Evolutionary conservation across 2,797 vertebrate species (phyloP).

Genomic region (Morelia viridis): DNA sequence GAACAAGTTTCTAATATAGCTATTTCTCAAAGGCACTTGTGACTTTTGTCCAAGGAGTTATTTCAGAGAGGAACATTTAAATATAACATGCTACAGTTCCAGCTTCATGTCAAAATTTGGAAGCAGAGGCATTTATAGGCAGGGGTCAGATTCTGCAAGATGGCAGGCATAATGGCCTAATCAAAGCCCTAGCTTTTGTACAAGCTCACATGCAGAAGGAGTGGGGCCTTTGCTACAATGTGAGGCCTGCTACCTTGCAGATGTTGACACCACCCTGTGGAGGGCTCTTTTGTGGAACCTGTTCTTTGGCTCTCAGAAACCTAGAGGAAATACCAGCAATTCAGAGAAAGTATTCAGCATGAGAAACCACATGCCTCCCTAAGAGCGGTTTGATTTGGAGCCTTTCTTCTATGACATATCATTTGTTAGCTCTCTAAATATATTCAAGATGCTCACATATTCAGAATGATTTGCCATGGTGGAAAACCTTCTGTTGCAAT

Average conservation of each 20-base stretch:
- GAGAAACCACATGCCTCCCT: neutral
- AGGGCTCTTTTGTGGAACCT: too few relatives aligned
- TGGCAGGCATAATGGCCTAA: too few relatives aligned
- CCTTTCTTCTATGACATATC: neutral
- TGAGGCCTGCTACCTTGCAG: too few relatives aligned
- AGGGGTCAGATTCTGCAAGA: too few relatives aligned
- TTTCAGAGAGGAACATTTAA: neutral
- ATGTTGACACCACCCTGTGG: too few relatives aligned
- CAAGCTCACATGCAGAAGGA: too few relatives aligned
- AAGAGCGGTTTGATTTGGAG: neutral
- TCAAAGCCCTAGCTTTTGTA: too few relatives aligned
- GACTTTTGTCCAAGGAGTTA: neutral
- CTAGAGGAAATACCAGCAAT: too few relatives aligned
- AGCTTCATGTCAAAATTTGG: neutral
- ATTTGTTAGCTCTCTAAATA: neutral
- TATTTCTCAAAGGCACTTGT: neutral
- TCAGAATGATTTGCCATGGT: neutral
- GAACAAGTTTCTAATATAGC: neutral
- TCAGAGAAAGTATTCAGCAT: too few relatives aligned
- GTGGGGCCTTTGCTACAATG: too few relatives aligned
- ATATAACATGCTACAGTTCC: neutral
- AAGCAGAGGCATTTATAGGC: too few relatives aligned
- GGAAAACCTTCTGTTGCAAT: slow-evolving; percentile 2
- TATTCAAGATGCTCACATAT: neutral
- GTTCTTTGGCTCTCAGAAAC: neutral